Conservation (phyloP, 2,888 invertebrate genomes). For the Lapara coniferarum region DNA sequence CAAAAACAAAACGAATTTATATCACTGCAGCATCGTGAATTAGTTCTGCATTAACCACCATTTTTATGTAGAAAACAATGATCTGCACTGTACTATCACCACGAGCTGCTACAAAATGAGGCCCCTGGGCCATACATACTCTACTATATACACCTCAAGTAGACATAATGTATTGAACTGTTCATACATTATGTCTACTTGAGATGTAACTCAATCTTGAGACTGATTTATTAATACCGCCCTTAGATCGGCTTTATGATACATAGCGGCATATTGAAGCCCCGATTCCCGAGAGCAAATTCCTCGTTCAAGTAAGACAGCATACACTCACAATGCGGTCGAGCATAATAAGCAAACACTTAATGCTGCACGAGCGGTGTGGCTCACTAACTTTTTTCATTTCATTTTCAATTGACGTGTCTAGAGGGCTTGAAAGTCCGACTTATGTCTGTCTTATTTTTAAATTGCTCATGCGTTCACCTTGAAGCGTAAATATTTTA, state of each 20-base stretch:
- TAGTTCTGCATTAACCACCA: too few relatives aligned
- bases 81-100: too few relatives aligned
- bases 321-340: conserved; percentile 48
- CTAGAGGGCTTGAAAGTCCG: conserved; percentile 16
- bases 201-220: too few relatives aligned
- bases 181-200: too few relatives aligned
- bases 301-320: conserved; percentile 47
- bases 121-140: too few relatives aligned
- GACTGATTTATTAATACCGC: too few relatives aligned
- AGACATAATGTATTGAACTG: too few relatives aligned
- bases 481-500: neutral
- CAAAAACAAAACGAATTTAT: too few relatives aligned
- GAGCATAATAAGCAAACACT: conserved; percentile 59
- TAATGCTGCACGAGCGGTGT: conserved; percentile 36
- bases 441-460: conserved; percentile 8
- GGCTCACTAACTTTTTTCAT: conserved; percentile 62
- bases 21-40: too few relatives aligned
- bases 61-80: too few relatives aligned
- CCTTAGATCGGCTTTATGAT: neutral
- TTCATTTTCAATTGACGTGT: conserved; percentile 52
- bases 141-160: too few relatives aligned
- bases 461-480: neutral
- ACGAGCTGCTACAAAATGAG: too few relatives aligned
- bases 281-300: conserved; percentile 45
- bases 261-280: conserved; percentile 27